Base-by-base conservation (phyloP, 2,888 invertebrate genomes). In the Aphodius granarius region DNA sequence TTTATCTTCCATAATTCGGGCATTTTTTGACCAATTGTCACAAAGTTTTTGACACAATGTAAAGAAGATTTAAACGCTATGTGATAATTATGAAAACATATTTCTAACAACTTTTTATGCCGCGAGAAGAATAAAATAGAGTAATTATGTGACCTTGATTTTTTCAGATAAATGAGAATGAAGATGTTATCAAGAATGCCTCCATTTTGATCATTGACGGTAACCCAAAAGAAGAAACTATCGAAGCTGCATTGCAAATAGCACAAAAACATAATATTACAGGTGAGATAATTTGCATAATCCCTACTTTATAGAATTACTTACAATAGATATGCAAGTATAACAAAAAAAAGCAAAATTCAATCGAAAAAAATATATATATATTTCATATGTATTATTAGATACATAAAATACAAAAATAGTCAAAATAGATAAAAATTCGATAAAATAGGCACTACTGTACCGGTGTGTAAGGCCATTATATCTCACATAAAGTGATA, bases 191-290 rank as follows among this genome's bases (percentile, higher is more conserved):
- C 21, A 87, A 89, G 78, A 84, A 87, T 9, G 90, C 95, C 0
- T 93, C 95, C 0, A 86, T 97, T 23, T 90, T 98, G 9, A 89
- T 97, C 18, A 86, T 97, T 73, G 98, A 98, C 86, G 96, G 94
- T 6, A 98, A 98, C 87, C 85, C 95, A 66, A 91, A 94, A 0
- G 83, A 90, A 66, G 87, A 90, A 19, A 91, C 95, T 0, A 92
- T 97, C 83, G 88, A 89, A 79, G 88, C 89, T 71, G 86, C 92
- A 20, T 85, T 96, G 72, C 85, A 90, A 75, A 83, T 94, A 16
- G 94, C 95, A 66, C 82, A 87, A 9, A 84, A 89, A 66, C 85
- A 91, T 76, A 83, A 90, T 63, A 91, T 93, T 83, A 94, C 96
- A 84, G 93, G 94, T 94, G 85, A 89, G 90, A 85, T 43, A 43